Percentiles rank a stretch among this genome's conserved stretches.
phyloP scores from a whole-genome alignment of 2,113 vertebrate genomes.

The Macquaria ambigua region DNA sequence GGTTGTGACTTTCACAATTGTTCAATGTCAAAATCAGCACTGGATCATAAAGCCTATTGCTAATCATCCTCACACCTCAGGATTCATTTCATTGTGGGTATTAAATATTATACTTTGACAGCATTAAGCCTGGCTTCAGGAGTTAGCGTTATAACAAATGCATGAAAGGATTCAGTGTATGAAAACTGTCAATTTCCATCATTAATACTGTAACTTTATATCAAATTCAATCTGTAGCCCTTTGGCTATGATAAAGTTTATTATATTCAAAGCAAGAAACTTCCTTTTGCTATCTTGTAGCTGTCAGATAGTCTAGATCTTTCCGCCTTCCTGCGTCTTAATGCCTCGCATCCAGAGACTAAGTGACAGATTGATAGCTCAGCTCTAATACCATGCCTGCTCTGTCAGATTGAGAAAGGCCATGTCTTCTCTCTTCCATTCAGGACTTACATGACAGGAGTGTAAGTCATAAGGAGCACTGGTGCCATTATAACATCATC shows the following conservation, averaged over 20 bases:
- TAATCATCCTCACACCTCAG: conserved; percentile 6
- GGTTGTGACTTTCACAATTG: conserved; percentile 66
- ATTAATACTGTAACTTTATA: conserved; percentile 6
- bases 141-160: conserved; percentile 3
- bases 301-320: conserved; percentile 57
- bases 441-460: conserved; percentile 71
- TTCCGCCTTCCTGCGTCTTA: conserved; percentile 51
- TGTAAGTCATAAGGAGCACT: conserved; percentile 72
- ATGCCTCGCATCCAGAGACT: conserved; percentile 59
- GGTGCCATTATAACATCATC: conserved; percentile 77
- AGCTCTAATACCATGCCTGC: conserved; percentile 61
- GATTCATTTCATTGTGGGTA: conserved; percentile 21
- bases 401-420: conserved; percentile 70
- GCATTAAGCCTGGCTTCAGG: not conserved
- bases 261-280: conserved; percentile 54
- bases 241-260: conserved; percentile 42
- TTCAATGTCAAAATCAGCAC: conserved; percentile 67
- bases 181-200: conserved; percentile 28
- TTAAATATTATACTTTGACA: conserved; percentile 18
- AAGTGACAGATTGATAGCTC: conserved; percentile 79
- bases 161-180: conserved; percentile 3
- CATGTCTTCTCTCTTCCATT: conserved; percentile 66
- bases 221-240: conserved; percentile 35
- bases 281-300: conserved; percentile 59
- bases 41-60: conserved; percentile 26